phyloP scores from a whole-genome alignment of 1,140 invertebrate species.

The Brachionus koreanus region DNA sequence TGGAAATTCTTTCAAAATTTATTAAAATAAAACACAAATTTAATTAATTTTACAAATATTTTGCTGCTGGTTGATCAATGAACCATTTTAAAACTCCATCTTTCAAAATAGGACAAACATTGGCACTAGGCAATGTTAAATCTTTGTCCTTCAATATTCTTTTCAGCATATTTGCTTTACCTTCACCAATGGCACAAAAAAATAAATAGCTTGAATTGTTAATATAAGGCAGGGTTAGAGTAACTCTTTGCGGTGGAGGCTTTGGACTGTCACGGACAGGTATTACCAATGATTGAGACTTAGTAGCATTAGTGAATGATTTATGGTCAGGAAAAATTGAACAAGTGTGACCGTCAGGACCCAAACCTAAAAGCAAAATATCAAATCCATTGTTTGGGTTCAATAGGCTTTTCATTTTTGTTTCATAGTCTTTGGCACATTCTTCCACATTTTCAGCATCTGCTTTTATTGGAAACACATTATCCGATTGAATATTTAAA shows the following conservation, averaged over 20 bases:
- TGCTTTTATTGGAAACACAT: slow-evolving; percentile 56
- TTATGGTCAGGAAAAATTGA: slow-evolving; percentile 87
- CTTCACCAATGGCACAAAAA: slow-evolving; percentile 75
- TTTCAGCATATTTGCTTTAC: slow-evolving; percentile 84
- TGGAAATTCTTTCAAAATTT: too few relatives aligned
- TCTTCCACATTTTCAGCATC: slow-evolving; percentile 64
- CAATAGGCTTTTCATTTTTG: neutral
- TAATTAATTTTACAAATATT: neutral
- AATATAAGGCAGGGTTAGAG: slow-evolving; percentile 84
- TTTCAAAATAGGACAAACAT: slow-evolving; percentile 64
- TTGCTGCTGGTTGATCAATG: slow-evolving; percentile 70
- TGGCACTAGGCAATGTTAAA: slow-evolving; percentile 65
- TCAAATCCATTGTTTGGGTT: slow-evolving; percentile 66
- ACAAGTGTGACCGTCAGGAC: slow-evolving; percentile 97
- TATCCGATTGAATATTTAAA: slow-evolving; percentile 53
- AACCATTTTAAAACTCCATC: slow-evolving; percentile 73
- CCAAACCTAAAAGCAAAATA: slow-evolving; percentile 84
- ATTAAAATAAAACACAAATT: neutral
- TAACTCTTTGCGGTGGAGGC: slow-evolving; percentile 82
- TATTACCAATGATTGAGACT: neutral
- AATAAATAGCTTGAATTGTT: slow-evolving; percentile 78
- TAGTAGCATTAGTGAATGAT: neutral
- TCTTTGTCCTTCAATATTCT: slow-evolving; percentile 65
- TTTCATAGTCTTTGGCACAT: slow-evolving; percentile 73
- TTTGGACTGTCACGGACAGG: slow-evolving; percentile 83